Percentiles rank a stretch among this genome's conserved stretches.
Conservation (phyloP, 2,888 invertebrate genomes). For the Carterocephalus palaemon region DNA sequence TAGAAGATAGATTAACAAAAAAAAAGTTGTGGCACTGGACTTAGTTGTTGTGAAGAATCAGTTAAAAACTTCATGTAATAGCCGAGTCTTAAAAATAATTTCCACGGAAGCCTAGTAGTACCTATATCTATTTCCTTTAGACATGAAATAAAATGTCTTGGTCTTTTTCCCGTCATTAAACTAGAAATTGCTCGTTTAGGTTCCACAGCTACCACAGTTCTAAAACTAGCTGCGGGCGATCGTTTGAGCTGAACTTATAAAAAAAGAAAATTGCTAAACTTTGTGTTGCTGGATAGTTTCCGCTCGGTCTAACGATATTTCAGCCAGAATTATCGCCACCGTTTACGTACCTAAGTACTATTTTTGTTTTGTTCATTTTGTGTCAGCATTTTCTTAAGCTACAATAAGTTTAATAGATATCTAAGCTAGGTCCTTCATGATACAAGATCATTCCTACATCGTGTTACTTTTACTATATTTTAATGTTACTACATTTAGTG, state of each 20-base stretch:
- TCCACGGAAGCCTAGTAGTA: too few relatives aligned
- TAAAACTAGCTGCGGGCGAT: conserved; percentile 20
- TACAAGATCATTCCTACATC: too few relatives aligned
- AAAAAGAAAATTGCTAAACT: conserved; percentile 25
- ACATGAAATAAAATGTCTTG: neutral
- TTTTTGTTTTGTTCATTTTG: conserved; percentile 11
- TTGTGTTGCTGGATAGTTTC: conserved; percentile 28
- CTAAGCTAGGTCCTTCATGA: too few relatives aligned
- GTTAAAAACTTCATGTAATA: too few relatives aligned
- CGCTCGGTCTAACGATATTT: conserved; percentile 20
- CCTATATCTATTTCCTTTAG: neutral
- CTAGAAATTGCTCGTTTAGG: conserved; percentile 17
- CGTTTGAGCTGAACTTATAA: conserved; percentile 17
- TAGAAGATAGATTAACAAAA: too few relatives aligned
- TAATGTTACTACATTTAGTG: too few relatives aligned
- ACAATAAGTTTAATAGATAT: too few relatives aligned
- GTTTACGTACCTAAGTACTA: conserved; percentile 19
- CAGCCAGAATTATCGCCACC: conserved; percentile 18
- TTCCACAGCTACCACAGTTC: conserved; percentile 23
- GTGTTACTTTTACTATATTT: too few relatives aligned
- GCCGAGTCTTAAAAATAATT: too few relatives aligned
- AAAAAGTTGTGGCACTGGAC: too few relatives aligned
- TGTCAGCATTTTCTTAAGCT: conserved; percentile 6
- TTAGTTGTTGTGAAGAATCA: too few relatives aligned
- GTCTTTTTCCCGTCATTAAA: conserved; percentile 9